phyloP scores from a whole-genome alignment of 1,140 invertebrate species.

The Drosophila subobscura region DNA sequence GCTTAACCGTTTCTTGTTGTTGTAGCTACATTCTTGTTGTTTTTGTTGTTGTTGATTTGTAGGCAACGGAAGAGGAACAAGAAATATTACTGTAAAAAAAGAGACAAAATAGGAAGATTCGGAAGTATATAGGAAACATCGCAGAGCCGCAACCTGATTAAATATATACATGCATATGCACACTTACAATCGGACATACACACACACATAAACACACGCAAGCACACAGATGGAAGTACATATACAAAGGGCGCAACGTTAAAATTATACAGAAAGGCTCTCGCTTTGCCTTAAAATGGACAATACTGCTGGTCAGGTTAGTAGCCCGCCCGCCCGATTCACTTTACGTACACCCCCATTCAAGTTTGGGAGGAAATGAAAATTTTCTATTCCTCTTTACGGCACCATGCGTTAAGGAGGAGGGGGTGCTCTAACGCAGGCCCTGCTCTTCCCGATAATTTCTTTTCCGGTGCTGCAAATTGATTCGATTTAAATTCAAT shows the following conservation, averaged over 20 bases:
- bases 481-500: too few relatives aligned
- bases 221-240: constrained; percentile 50
- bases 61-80: constrained; percentile 33
- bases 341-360: not conserved
- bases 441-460: too few relatives aligned
- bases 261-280: constrained; percentile 51
- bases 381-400: not conserved
- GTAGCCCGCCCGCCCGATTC: constrained; percentile 21
- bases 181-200: constrained; percentile 2
- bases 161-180: constrained; percentile 32
- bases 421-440: too few relatives aligned
- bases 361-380: not conserved
- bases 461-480: too few relatives aligned
- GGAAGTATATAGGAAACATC: constrained; percentile 1
- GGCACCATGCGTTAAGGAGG: too few relatives aligned
- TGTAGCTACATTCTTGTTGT: constrained; percentile 40
- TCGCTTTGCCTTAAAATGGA: constrained; percentile 50
- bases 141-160: constrained; percentile 38
- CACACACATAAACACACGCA: constrained; percentile 20
- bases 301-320: constrained; percentile 55
- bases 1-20: constrained; percentile 31
- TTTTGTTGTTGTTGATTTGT: constrained; percentile 31
- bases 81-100: constrained; percentile 9
- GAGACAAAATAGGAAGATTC: constrained; percentile 5
- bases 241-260: constrained; percentile 63